Evolutionary conservation across 2,113 vertebrate species (phyloP).

Genomic region (Trematomus loennbergii): DNA sequence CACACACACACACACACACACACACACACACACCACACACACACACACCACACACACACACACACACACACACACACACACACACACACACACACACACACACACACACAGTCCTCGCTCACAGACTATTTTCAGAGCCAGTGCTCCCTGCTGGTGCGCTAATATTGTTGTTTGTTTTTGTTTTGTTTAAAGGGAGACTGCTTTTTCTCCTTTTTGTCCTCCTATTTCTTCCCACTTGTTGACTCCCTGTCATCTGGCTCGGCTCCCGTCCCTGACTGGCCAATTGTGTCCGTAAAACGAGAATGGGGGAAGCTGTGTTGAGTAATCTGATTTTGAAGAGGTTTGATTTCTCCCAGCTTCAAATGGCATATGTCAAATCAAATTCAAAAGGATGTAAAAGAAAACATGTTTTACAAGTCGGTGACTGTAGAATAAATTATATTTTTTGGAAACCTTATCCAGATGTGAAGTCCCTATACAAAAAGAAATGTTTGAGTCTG

Average conservation of each 20-base stretch:
- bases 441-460: not conserved
- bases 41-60: conserved; percentile 13
- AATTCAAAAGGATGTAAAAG: not conserved
- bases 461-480: not conserved
- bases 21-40: conserved; percentile 22
- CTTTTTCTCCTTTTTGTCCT: not conserved
- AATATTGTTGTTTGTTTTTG: conserved; percentile 61
- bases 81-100: conserved; percentile 33
- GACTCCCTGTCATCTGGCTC: conserved; percentile 58
- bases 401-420: not conserved
- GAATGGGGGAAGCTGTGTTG: not conserved
- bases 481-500: not conserved
- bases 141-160: conserved; percentile 38
- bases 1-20: conserved; percentile 2
- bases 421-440: not conserved
- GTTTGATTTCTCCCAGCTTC: not conserved
- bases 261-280: conserved; percentile 24
- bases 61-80: conserved; percentile 11
- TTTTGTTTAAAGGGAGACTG: not conserved
- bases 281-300: not conserved
- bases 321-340: not conserved
- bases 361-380: not conserved
- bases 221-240: conserved; percentile 1
- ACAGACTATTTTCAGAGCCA: conserved; percentile 19
- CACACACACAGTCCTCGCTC: conserved; percentile 4